phyloP scores from a whole-genome alignment of 2,113 vertebrate species.

The Anolis sagrei region DNA sequence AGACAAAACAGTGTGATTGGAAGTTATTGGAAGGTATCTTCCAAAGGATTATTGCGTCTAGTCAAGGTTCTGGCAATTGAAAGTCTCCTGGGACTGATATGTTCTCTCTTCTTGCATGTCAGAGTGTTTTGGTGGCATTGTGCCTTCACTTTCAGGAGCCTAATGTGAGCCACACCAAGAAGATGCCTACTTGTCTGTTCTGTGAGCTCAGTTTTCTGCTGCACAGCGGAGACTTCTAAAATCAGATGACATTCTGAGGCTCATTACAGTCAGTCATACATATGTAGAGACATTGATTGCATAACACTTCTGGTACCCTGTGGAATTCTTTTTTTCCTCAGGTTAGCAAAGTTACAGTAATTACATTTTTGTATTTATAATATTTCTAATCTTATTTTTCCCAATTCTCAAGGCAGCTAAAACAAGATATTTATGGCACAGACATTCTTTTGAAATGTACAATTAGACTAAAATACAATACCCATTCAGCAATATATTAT shows the following conservation, averaged over 20 bases:
- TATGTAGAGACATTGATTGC: neutral
- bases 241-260: neutral
- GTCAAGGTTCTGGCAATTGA: neutral
- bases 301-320: too few species aligned
- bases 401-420: neutral
- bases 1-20: neutral
- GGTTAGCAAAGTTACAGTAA: neutral
- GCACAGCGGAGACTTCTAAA: neutral
- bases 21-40: neutral
- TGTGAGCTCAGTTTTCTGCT: neutral
- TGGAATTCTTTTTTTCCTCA: neutral
- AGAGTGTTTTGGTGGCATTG: neutral
- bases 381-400: neutral
- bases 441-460: too few species aligned
- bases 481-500: neutral
- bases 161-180: neutral
- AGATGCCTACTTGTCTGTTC: neutral
- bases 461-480: neutral
- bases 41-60: neutral
- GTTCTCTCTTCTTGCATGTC: neutral
- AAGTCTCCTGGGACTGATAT: neutral
- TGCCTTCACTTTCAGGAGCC: constrained; percentile 16
- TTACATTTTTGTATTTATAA: neutral
- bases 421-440: too few species aligned
- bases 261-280: neutral